Evolutionary conservation across 2,113 vertebrate genomes (phyloP), one percentile per base, ranked within the genome.

Genomic region (Campylorhamphus procurvoides): DNA sequence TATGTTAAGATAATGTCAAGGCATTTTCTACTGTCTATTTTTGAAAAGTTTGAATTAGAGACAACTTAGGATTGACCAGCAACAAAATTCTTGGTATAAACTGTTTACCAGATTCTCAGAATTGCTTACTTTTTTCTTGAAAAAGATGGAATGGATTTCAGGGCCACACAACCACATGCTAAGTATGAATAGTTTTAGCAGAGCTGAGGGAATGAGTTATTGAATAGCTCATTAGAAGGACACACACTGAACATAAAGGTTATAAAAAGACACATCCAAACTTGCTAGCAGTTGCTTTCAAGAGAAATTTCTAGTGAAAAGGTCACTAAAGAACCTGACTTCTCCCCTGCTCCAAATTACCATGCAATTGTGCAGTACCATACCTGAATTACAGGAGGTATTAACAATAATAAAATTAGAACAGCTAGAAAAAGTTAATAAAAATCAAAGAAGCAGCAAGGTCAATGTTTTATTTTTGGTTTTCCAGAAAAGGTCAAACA

Each of bases 291-390:
- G 83, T 88, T 83, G 33, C 44, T 88, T 97, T 96, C 90, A 89
- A 74, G 85, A 92, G 85, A 91, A 85, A 39, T 90, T 94, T 87
- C 37, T 33, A 85, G n/a, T 95, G 90, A 94, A 96, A 97, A 97
- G 93, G 94, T 96, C 94, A 80, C 58, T 76, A 87, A 96, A 91
- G 66, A 78, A 23, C n/a, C 63, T 87, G 92, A 93, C 78, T 94
- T 97, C 84, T 93, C 64, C 83, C 77, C 49, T 91, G 69, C 63
- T 96, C 69, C 92, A 95, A 96, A 96, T 94, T 97, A 75, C 37
- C 39, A 52, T 44, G n/a, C 77, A 85, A 84, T 69, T 91, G 56
- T 78, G 40, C n/a, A 63, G 49, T 74, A 53, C 37, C 12, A 33
- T 64, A 18, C 49, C 53, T 64, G 62, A 62, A 77, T 72, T 74